Evolutionary conservation across 2,888 invertebrate genomes (phyloP), one percentile per base, ranked within the genome.

Genomic region (Plebejus anna): DNA sequence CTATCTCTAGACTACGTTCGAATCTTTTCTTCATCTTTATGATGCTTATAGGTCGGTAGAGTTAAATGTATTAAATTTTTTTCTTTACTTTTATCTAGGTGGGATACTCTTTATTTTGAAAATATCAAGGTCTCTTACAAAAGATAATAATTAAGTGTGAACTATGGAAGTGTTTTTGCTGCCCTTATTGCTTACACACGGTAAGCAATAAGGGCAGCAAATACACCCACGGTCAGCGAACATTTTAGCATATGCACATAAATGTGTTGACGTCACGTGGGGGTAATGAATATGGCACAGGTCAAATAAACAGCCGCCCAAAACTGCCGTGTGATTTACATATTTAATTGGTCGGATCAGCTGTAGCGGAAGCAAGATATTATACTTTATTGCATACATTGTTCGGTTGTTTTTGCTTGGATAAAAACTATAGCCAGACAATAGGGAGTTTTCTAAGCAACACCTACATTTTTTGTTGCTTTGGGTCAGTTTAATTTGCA

Each of bases 161-260:
- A 32, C 32, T 59, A 38, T 28, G 11, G 9, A 66, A 66, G 66
- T 32, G 22, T 66, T 38, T 38, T 38, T 38, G 36, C 36, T 38
- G 36, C 36, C 36, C 0, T 47, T 47, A 47, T 47, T 9, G 47
- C 47, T 47, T 47, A 47, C 47, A 22, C 22, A 22, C 22, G 9
- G 7, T 59, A 38, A n/a, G 7, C 38, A 36, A 75, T 55, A 75
- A 75, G 42, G 42, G 59, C 59, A 59, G 59, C 59, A 59, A 22
- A 59, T 22, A 59, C 9, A 59, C 22, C n/a, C 6, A 59, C 22
- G 22, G 22, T 59, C 59, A 59, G 59, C 22, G 59, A 59, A 9
- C 59, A 59, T 75, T 28, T 61, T 38, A 32, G 9, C 32, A 75
- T 42, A n/a, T 59, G 59, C 59, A 59, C 16, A 22, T 7, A 22